Percentiles rank a stretch among this genome's conserved stretches.
Evolutionary conservation across 2,113 vertebrate genomes (phyloP).

Genomic region (Rana temporaria): DNA sequence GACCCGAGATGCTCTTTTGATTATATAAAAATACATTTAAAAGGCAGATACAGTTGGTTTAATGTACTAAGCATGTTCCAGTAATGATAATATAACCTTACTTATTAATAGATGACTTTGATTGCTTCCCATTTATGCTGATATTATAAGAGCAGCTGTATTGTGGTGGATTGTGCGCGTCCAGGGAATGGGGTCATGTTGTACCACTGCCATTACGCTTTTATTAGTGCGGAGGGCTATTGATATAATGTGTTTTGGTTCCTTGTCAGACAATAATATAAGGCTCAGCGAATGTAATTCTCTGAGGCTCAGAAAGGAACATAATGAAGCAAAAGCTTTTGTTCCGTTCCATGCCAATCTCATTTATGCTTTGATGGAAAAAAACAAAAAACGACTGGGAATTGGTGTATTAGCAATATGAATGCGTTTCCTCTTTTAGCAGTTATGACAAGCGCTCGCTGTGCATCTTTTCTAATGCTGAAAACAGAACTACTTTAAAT

Average conservation of each 20-base stretch:
- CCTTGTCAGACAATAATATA: not conserved
- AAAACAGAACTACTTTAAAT: no score
- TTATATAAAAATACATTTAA: slow-evolving; percentile 6
- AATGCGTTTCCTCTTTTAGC: not conserved
- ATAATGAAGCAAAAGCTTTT: slow-evolving; percentile 27
- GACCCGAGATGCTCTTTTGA: not conserved
- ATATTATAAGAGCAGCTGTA: not conserved
- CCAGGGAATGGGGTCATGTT: slow-evolving; percentile 3
- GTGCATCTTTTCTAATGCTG: no score
- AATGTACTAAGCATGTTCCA: slow-evolving; percentile 7
- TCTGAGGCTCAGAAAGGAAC: slow-evolving; percentile 7
- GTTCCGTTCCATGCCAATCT: slow-evolving; percentile 21
- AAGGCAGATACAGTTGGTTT: slow-evolving; percentile 1
- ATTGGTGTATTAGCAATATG: slow-evolving; percentile 9
- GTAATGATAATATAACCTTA: not conserved
- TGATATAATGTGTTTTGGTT: slow-evolving; percentile 38
- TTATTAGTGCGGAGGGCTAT: slow-evolving; percentile 31
- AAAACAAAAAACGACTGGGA: slow-evolving; percentile 7
- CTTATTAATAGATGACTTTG: slow-evolving; percentile 4
- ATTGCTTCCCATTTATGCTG: not conserved
- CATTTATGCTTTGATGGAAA: slow-evolving; percentile 1
- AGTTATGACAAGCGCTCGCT: not conserved
- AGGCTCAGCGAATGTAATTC: slow-evolving; percentile 32
- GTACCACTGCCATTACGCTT: not conserved
- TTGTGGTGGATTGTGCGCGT: not conserved